Conservation (phyloP, 2,797 vertebrate genomes). For the Staurois parvus region DNA sequence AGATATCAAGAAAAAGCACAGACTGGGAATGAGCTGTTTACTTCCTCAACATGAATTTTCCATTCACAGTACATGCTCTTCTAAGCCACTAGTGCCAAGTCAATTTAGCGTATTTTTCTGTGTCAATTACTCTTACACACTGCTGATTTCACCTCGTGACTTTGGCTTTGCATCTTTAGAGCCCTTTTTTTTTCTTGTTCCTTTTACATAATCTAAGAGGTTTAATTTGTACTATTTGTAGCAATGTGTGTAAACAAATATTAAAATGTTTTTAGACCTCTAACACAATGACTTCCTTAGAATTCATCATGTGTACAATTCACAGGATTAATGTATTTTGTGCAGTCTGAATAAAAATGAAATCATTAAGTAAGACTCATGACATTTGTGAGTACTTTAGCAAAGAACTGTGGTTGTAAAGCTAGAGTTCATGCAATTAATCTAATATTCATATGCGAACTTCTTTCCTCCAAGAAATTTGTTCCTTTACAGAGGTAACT, state of each 20-base stretch:
- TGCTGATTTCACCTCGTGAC: conserved; percentile 57
- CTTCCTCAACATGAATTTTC: conserved; percentile 67
- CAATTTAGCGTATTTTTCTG: conserved; percentile 61
- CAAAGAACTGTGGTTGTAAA: conserved; percentile 25
- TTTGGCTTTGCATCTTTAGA: conserved; percentile 46
- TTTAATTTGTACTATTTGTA: conserved; percentile 47
- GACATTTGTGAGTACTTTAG: conserved; percentile 46
- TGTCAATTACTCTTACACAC: conserved; percentile 33
- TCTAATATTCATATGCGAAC: conserved; percentile 46
- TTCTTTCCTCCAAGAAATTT: conserved; percentile 10
- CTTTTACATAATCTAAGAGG: conserved; percentile 50
- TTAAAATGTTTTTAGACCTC: conserved; percentile 43
- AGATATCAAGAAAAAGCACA: conserved; percentile 54
- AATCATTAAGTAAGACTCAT: conserved; percentile 39
- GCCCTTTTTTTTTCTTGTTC: conserved; percentile 21
- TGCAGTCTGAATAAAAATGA: conserved; percentile 45
- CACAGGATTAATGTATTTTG: conserved; percentile 29
- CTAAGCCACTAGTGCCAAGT: conserved; percentile 51
- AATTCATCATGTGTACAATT: conserved; percentile 31
- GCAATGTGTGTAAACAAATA: conserved; percentile 47
- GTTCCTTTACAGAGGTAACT: conserved; percentile 3
- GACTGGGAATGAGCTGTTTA: conserved; percentile 32
- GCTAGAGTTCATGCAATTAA: conserved; percentile 41
- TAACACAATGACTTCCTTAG: conserved; percentile 40
- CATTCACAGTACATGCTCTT: conserved; percentile 62